phyloP scores from a whole-genome alignment of 2,888 invertebrate species.

The Tortrix viridana region DNA sequence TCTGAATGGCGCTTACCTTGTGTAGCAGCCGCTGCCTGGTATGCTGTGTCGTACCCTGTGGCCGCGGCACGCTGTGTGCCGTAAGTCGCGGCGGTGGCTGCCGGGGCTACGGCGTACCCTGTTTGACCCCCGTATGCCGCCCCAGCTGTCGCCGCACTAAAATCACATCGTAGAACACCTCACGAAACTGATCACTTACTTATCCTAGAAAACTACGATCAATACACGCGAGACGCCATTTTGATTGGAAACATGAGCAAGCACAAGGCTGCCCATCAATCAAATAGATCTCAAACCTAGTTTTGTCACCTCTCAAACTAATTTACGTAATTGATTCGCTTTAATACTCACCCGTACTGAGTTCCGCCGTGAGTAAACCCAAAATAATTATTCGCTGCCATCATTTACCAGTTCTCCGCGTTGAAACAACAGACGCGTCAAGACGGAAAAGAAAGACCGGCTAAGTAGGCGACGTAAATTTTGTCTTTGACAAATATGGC shows the following conservation, averaged over 20 bases:
- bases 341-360: slow-evolving; percentile 91
- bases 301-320: slow-evolving; percentile 35
- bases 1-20: slow-evolving; percentile 86
- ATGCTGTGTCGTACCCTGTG: slow-evolving; percentile 92
- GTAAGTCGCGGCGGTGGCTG: slow-evolving; percentile 93
- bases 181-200: slow-evolving; percentile 44
- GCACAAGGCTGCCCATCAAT: slow-evolving; percentile 63
- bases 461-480: slow-evolving; percentile 52
- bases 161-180: slow-evolving; percentile 48
- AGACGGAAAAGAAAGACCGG: slow-evolving; percentile 80
- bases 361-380: slow-evolving; percentile 97
- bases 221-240: slow-evolving; percentile 77
- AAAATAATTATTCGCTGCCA: slow-evolving; percentile 97
- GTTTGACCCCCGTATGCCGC: slow-evolving; percentile 93
- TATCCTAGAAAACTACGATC: slow-evolving; percentile 55
- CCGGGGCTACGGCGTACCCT: slow-evolving; percentile 92
- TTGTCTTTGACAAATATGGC: slow-evolving; percentile 70
- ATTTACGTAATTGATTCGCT: slow-evolving; percentile 39
- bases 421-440: slow-evolving; percentile 76
- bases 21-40: slow-evolving; percentile 91
- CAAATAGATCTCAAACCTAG: slow-evolving; percentile 35
- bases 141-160: slow-evolving; percentile 89
- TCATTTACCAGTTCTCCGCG: slow-evolving; percentile 81
- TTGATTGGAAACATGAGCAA: slow-evolving; percentile 70
- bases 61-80: slow-evolving; percentile 92